Base-by-base conservation (phyloP, 2,888 invertebrate genomes). In the Drosophila kambysellisi region DNA sequence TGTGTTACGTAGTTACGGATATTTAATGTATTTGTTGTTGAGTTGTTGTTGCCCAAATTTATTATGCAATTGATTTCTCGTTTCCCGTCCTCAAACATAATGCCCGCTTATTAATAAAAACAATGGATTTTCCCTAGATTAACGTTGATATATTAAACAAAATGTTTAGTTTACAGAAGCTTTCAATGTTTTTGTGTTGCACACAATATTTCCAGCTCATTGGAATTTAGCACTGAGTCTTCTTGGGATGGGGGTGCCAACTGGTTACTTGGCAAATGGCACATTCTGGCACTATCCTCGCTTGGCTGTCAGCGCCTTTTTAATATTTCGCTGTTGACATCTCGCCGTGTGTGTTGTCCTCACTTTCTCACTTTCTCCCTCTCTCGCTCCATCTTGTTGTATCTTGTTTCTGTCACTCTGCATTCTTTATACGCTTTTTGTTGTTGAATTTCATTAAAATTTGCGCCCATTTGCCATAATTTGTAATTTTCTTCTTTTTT, bases 391-490 rank as follows among this genome's bases (percentile, higher is more conserved):
- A 2, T 20, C 32, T 35, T 33, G 3, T 25, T 41, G 12, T 32
- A 17, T 43, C 25, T 32, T 41, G 54, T 52, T 53, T 32, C 62
- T 57, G 67, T 61, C 64, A 68, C 52, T 66, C 37, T 64, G 67
- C 75, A 74, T 73, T 71, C 77, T 77, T 71, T 73, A 74, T 74
- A 43, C 65, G 59, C 65, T 75, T 76, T 78, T 78, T 80, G 77
- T 79, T 76, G 88, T 74, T 82, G 82, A 88, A 86, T 88, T 89
- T 88, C 86, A 88, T 88, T 88, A 89, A 89, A 88, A 86, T 89
- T 86, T 89, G 82, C 76, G 70, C 86, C 89, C 89, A 89, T 88
- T 89, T 89, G 88, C 82, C 89, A 89, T 88, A 88, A 88, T 88
- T 88, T 88, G 83, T 89, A 83, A 79, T 70, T 46, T 65, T 61